phyloP scores from a whole-genome alignment of 64 coral and sea anemone species.

The Trachythela sp. region DNA sequence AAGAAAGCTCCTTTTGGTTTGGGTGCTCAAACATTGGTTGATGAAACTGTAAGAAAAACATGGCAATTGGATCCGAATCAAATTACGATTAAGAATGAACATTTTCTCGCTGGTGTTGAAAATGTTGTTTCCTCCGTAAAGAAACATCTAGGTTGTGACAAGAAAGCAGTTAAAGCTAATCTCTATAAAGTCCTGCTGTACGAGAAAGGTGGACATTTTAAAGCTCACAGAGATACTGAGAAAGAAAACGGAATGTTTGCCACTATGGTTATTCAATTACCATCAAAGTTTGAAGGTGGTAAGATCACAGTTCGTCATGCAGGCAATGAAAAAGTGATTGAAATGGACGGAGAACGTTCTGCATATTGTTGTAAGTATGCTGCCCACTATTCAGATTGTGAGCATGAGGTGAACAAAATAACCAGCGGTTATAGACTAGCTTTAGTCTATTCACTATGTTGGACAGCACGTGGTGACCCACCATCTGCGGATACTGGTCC shows the following conservation, averaged over 20 bases:
- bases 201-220: slow-evolving; percentile 32
- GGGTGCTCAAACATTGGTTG: slow-evolving; percentile 33
- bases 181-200: slow-evolving; percentile 16
- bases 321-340: slow-evolving; percentile 18
- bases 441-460: slow-evolving; percentile 26
- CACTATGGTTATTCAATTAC: slow-evolving; percentile 9
- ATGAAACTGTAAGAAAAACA: slow-evolving; percentile 39
- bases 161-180: slow-evolving; percentile 6
- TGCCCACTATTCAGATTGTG: slow-evolving; percentile 27
- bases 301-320: slow-evolving; percentile 11
- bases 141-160: background rate
- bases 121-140: slow-evolving; percentile 22
- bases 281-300: slow-evolving; percentile 28
- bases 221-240: slow-evolving; percentile 20
- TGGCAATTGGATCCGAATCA: slow-evolving; percentile 34
- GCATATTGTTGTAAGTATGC: slow-evolving; percentile 19
- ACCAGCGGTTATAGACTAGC: slow-evolving; percentile 16
- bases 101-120: slow-evolving; percentile 26
- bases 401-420: slow-evolving; percentile 17
- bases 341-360: background rate
- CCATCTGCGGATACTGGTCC: background rate
- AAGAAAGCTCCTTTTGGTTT: slow-evolving; percentile 40
- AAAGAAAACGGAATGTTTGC: slow-evolving; percentile 34
- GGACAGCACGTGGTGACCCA: background rate
- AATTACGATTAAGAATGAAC: slow-evolving; percentile 17